These are phyloP conservation scores for Lepus townsendii DNA, from an alignment of 2,797 vertebrate genomes.

Conservation along the genomic window DNA sequence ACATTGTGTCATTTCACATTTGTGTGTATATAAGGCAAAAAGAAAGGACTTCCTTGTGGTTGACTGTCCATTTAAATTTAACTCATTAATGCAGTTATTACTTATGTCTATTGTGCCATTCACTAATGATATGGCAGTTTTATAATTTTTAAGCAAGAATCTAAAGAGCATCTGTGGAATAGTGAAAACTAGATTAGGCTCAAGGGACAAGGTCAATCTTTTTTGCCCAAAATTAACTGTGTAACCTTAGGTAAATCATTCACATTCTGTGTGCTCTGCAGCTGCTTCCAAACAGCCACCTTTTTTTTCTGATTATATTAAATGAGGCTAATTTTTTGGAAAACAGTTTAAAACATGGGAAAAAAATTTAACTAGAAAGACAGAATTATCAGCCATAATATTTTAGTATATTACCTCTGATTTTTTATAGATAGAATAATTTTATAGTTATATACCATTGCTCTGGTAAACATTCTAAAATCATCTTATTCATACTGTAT, in stretches of 20 bases:
- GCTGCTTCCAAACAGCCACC: neutral
- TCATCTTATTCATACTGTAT: neutral
- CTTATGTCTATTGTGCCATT: slow-evolving; percentile 7
- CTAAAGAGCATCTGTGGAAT: neutral
- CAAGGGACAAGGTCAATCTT: neutral
- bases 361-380: neutral
- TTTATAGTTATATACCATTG: neutral
- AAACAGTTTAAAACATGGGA: slow-evolving; percentile 7
- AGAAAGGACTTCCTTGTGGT: slow-evolving; percentile 4
- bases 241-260: slow-evolving; percentile 30
- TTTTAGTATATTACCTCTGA: slow-evolving; percentile 19
- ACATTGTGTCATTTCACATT: neutral
- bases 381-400: neutral
- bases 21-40: neutral
- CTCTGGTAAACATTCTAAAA: slow-evolving; percentile 17
- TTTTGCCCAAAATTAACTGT: neutral
- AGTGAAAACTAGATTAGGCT: neutral
- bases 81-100: neutral
- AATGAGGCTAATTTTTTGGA: neutral
- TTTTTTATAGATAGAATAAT: neutral
- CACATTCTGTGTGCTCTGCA: neutral
- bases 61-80: slow-evolving; percentile 28
- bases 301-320: slow-evolving; percentile 17
- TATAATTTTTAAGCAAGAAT: slow-evolving; percentile 22
- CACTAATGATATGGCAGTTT: slow-evolving; percentile 31